phyloP scores from a whole-genome alignment of 2,113 vertebrate species.

The Coryphaenoides rupestris region DNA sequence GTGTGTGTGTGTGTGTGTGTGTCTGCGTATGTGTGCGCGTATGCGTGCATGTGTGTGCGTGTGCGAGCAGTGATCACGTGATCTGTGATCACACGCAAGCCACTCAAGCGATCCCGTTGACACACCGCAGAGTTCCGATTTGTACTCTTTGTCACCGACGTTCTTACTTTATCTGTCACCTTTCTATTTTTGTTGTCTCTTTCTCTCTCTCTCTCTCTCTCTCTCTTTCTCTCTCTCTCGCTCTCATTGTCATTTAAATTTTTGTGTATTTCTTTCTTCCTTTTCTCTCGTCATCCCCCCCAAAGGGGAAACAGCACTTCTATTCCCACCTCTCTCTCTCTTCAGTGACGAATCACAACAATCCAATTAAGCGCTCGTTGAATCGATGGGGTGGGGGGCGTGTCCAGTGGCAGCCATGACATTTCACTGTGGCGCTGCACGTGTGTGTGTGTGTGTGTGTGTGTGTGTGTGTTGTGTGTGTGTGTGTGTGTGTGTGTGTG shows the following conservation, averaged over 20 bases:
- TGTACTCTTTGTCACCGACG: neutral
- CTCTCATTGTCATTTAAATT: neutral
- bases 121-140: neutral
- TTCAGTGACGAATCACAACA: constrained; percentile 55
- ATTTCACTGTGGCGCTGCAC: constrained; percentile 36
- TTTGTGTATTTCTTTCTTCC: neutral
- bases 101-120: too few relatives aligned
- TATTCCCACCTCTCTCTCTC: too few relatives aligned
- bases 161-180: neutral
- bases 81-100: neutral
- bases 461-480: neutral
- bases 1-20: too few relatives aligned
- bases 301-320: too few relatives aligned
- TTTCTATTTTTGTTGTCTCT: neutral
- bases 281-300: too few relatives aligned
- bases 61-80: neutral
- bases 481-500: neutral
- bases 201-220: constrained; percentile 3
- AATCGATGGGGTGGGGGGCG: constrained; percentile 38
- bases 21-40: too few relatives aligned
- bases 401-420: constrained; percentile 59
- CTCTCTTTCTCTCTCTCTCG: constrained; percentile 2
- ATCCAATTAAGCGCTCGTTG: constrained; percentile 63
- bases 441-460: neutral
- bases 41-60: too few relatives aligned